Evolutionary conservation across 2,797 vertebrate genomes (phyloP).

Genomic region (Smutsia gigantea): DNA sequence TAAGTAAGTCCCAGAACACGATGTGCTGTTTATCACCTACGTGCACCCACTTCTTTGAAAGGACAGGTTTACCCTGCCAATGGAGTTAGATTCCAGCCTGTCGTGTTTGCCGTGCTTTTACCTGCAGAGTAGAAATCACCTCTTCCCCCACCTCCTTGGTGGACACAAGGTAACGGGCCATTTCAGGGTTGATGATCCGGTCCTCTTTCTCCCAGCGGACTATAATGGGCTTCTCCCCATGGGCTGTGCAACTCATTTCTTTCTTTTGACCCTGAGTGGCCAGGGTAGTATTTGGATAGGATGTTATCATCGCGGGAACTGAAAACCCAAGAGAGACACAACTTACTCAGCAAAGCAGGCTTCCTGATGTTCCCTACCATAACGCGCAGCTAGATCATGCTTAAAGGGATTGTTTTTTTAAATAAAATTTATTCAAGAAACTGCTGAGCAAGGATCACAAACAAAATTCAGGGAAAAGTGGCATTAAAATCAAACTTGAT

Average conservation of each 20-base stretch:
- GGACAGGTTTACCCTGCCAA: no score
- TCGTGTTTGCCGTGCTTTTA: slow-evolving; percentile 57
- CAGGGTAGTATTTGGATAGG: slow-evolving; percentile 98
- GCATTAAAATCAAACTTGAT: neutral
- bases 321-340: slow-evolving; percentile 62
- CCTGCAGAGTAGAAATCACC: slow-evolving; percentile 97
- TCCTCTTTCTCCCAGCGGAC: slow-evolving; percentile 99
- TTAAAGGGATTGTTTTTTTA: neutral
- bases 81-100: accelerated
- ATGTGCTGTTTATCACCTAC: no score
- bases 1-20: neutral
- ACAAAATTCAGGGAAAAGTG: no score
- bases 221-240: slow-evolving; percentile 98
- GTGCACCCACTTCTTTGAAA: accelerated
- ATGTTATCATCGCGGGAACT: slow-evolving; percentile 99
- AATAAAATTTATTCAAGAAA: neutral
- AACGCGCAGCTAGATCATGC: no score
- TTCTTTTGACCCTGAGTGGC: slow-evolving; percentile 98
- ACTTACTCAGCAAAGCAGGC: neutral
- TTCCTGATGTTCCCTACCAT: accelerated
- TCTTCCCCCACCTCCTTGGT: slow-evolving; percentile 97
- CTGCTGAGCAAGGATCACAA: neutral
- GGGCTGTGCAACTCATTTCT: slow-evolving; percentile 97
- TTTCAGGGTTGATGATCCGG: slow-evolving; percentile 98
- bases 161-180: slow-evolving; percentile 96